Evolutionary conservation across 2,797 vertebrate genomes (phyloP).

Genomic region (Borostomias antarcticus): DNA sequence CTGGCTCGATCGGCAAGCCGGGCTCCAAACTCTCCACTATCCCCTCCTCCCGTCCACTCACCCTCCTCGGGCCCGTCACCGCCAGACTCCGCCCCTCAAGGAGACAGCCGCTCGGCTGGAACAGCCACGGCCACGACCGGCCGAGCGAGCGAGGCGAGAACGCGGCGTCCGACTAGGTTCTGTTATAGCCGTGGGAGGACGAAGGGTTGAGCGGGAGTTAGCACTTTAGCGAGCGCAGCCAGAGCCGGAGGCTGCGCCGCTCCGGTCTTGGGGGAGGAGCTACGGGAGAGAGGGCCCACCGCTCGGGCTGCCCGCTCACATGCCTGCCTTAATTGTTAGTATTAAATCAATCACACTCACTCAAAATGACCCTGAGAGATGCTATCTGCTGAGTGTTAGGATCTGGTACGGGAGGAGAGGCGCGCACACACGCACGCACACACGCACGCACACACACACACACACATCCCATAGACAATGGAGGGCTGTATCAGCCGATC

Average conservation of each 20-base stretch:
- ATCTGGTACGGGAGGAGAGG: constrained; percentile 75
- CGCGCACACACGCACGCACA: neutral
- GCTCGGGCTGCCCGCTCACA: constrained; percentile 85
- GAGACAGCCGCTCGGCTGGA: no score
- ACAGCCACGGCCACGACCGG: no score
- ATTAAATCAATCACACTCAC: constrained; percentile 85
- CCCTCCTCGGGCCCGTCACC: constrained; percentile 4
- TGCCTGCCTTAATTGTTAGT: constrained; percentile 86
- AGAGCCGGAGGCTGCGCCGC: no score
- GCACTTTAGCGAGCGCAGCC: no score
- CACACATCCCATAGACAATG: constrained; percentile 66
- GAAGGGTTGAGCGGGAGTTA: no score
- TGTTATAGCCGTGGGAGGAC: no score
- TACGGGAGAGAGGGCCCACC: constrained; percentile 75
- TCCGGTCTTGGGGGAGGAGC: no score
- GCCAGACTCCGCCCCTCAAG: constrained; percentile 4
- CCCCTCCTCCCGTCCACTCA: neutral
- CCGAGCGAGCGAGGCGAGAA: no score
- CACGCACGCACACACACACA: neutral
- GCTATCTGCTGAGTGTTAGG: constrained; percentile 80
- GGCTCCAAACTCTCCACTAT: constrained; percentile 40
- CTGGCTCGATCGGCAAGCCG: constrained; percentile 48
- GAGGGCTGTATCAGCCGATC: constrained; percentile 78
- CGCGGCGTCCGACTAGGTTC: no score
- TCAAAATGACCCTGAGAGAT: constrained; percentile 83